Percentiles rank a stretch among this genome's conserved stretches.
These are phyloP conservation scores for Dasypolia templi DNA, from an alignment of 2,888 invertebrate genomes.

Conservation along the genomic window DNA sequence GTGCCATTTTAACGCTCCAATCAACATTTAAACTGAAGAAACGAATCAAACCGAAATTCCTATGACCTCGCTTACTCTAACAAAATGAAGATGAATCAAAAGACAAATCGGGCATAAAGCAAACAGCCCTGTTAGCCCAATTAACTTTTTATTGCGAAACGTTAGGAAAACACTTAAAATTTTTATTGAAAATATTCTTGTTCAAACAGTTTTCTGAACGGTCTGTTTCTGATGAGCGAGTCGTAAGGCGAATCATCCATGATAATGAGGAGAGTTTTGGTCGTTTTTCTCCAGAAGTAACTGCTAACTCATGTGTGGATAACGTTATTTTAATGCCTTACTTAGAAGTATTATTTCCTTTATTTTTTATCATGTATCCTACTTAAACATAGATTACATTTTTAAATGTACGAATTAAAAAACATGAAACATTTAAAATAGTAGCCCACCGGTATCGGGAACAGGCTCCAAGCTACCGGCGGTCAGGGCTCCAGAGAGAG, in stretches of 20 bases:
- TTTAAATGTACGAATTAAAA: too few species aligned
- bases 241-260: background rate
- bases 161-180: conserved; percentile 48
- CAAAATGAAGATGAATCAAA: conserved; percentile 46
- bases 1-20: conserved; percentile 10
- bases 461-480: too few species aligned
- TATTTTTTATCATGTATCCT: too few species aligned
- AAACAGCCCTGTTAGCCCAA: conserved; percentile 52
- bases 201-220: conserved; percentile 24
- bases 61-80: conserved; percentile 27
- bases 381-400: too few species aligned
- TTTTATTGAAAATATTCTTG: conserved; percentile 51
- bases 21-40: conserved; percentile 38
- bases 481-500: too few species aligned
- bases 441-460: too few species aligned
- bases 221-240: conserved; percentile 26
- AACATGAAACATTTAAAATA: too few species aligned
- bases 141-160: conserved; percentile 58
- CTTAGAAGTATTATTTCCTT: too few species aligned
- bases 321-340: background rate
- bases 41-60: conserved; percentile 37
- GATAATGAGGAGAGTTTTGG: conserved; percentile 1
- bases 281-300: background rate
- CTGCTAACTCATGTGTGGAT: background rate
- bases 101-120: conserved; percentile 41